Percentiles rank a stretch among this genome's conserved stretches.
These are phyloP conservation scores for Petrolisthes cinctipes DNA, from an alignment of 2,888 invertebrate species.

Conservation along the genomic window DNA sequence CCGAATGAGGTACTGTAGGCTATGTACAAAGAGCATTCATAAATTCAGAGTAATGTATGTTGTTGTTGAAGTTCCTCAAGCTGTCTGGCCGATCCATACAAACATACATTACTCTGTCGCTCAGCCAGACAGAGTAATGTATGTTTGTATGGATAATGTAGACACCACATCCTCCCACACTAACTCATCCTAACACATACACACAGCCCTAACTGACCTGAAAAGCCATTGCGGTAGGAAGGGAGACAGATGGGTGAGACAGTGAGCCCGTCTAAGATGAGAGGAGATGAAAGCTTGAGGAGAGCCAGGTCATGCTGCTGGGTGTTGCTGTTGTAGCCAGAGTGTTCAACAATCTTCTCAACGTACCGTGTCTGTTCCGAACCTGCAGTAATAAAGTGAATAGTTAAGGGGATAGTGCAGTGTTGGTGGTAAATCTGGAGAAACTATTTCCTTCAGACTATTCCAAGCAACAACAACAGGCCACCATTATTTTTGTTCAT, in stretches of 20 bases:
- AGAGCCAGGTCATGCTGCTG: constrained; percentile 64
- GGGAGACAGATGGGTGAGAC: constrained; percentile 61
- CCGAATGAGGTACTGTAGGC: too few relatives aligned
- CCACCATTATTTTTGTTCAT: too few relatives aligned
- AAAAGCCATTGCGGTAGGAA: constrained; percentile 3
- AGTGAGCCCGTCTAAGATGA: constrained; percentile 49
- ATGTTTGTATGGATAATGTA: neutral
- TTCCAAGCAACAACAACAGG: too few relatives aligned
- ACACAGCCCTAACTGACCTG: constrained; percentile 32
- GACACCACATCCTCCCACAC: too few relatives aligned
- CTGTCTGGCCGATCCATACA: too few relatives aligned
- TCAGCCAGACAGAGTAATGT: neutral
- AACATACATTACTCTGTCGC: too few relatives aligned
- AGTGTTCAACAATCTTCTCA: constrained; percentile 50
- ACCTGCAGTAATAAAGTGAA: constrained; percentile 29
- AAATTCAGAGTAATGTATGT: neutral
- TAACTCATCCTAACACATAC: too few relatives aligned
- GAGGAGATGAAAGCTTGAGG: constrained; percentile 47
- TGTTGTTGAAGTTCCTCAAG: too few relatives aligned
- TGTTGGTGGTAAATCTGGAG: too few relatives aligned
- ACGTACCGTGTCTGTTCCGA: constrained; percentile 48
- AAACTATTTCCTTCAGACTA: too few relatives aligned
- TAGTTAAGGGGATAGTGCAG: neutral
- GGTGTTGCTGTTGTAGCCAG: constrained; percentile 47
- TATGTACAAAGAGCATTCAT: too few relatives aligned